phyloP scores from a whole-genome alignment of 2,797 vertebrate genomes.

The Microcaecilia unicolor region DNA sequence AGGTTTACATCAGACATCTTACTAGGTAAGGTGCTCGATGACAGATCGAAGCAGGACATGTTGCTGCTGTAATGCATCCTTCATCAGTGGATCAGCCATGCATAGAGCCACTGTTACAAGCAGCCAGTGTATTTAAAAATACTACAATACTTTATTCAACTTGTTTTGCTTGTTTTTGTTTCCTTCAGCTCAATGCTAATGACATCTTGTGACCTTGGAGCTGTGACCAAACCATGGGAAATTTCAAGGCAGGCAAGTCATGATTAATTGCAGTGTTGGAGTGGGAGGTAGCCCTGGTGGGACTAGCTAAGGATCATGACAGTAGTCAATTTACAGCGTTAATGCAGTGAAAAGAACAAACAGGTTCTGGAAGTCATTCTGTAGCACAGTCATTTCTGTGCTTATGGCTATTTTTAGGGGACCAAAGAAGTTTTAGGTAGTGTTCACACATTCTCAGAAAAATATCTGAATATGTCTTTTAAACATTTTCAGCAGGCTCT shows the following conservation, averaged over 20 bases:
- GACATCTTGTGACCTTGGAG: slow-evolving; percentile 97
- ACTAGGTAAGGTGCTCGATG: no score
- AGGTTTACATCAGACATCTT: no score
- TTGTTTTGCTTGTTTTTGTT: slow-evolving; percentile 59
- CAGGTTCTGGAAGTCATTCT: slow-evolving; percentile 20
- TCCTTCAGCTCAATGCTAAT: slow-evolving; percentile 95
- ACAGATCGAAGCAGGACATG: no score
- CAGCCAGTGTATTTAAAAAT: slow-evolving; percentile 48
- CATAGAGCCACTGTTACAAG: no score
- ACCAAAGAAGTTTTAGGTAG: slow-evolving; percentile 11
- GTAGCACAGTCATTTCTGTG: slow-evolving; percentile 18
- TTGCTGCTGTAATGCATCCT: no score
- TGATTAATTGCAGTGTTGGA: slow-evolving; percentile 61
- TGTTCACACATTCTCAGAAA: slow-evolving; percentile 12
- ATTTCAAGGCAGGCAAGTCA: slow-evolving; percentile 90
- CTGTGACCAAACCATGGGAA: slow-evolving; percentile 98
- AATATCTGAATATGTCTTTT: neutral
- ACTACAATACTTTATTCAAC: slow-evolving; percentile 53
- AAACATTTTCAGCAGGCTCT: no score
- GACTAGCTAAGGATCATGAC: no score
- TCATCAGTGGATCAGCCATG: no score
- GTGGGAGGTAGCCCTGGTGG: no score
- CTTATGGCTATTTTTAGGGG: slow-evolving; percentile 12
- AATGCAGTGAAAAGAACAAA: slow-evolving; percentile 35
- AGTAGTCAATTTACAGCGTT: slow-evolving; percentile 45